Conservation (phyloP, 2,888 invertebrate species). For the Adelognathus sp. region DNA sequence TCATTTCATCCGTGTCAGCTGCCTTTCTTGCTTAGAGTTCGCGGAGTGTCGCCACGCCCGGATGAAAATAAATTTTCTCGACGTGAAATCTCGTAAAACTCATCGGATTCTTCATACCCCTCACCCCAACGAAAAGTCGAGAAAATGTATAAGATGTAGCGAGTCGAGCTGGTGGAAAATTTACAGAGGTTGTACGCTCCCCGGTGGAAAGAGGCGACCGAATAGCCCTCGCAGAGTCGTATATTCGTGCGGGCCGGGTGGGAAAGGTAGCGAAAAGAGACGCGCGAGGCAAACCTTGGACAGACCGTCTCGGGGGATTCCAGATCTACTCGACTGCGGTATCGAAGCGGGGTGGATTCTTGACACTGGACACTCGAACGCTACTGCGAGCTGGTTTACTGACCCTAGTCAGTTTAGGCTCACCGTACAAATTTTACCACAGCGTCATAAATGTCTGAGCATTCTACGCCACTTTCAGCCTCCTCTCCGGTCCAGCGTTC, state of each 20-base stretch:
- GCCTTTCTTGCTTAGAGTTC: too few species aligned
- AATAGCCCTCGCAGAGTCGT: constrained; percentile 36
- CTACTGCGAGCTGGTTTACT: constrained; percentile 16
- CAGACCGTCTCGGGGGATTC: constrained; percentile 6
- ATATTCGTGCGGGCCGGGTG: constrained; percentile 31
- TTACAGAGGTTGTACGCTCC: constrained; percentile 6
- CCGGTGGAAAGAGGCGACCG: constrained; percentile 12
- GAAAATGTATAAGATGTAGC: background rate
- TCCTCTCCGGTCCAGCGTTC: background rate
- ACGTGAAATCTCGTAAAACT: background rate
- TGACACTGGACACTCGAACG: constrained; percentile 7
- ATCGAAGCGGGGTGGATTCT: constrained; percentile 27
- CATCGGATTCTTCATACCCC: background rate
- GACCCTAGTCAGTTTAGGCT: constrained; percentile 14
- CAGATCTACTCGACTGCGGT: constrained; percentile 47
- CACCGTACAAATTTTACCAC: constrained; percentile 11
- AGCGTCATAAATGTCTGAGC: constrained; percentile 36
- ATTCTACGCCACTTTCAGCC: background rate
- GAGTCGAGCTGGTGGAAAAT: constrained; percentile 18
- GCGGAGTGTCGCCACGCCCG: background rate
- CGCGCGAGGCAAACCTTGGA: constrained; percentile 4
- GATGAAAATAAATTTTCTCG: background rate
- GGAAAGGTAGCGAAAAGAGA: constrained; percentile 2
- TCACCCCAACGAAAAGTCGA: background rate
- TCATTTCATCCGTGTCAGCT: too few species aligned